Base-by-base conservation (phyloP, 2,113 vertebrate species). In the Phasianus colchicus region DNA sequence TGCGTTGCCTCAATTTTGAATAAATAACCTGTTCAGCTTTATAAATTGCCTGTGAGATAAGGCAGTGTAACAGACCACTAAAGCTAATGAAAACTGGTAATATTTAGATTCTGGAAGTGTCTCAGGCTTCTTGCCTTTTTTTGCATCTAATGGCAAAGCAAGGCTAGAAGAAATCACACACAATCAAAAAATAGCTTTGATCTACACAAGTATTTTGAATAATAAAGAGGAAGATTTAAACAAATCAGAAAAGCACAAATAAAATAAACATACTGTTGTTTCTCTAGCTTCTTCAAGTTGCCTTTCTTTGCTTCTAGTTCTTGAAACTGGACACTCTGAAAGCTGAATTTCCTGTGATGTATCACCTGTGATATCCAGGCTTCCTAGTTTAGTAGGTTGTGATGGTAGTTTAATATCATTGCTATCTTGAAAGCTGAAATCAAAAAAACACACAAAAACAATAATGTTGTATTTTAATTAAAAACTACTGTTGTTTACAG, bases 381-480 rank as follows among this genome's bases (percentile, higher is more conserved):
- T 47, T 64, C 32, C 67, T 40, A 72, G 32, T 84, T 89, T 40
- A 85, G 82, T 43, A 69, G 85, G 69, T 42, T 96, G 64, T 2
- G 1, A 12, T 93, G 91, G 75, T 70, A 71, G 11, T 42, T 22
- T 34, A 40, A 12, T 2, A 57, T 48, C 72, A 92, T 2, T 79
- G 40, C 45, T 81, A 16, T 66, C 58, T 36, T 93, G 92, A 81
- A 81, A 61, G 83, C 97, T 98, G 89, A 94, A 94, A 76, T 91
- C 73, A 87, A 30, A 88, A 70, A 79, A 90, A 11, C 54, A 89
- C 52, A 90, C 2, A 93, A 30, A 60, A 55, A 15, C 13, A 10
- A 43, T 48, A 24, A 1, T 7, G 74, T 14, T 13, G 8, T 29
- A 60, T 48, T 86, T 67, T 34, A 25, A 74, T 50, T 73, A 83